Conservation (phyloP, 1,140 invertebrate genomes). For the Drosophila ogumai region DNA sequence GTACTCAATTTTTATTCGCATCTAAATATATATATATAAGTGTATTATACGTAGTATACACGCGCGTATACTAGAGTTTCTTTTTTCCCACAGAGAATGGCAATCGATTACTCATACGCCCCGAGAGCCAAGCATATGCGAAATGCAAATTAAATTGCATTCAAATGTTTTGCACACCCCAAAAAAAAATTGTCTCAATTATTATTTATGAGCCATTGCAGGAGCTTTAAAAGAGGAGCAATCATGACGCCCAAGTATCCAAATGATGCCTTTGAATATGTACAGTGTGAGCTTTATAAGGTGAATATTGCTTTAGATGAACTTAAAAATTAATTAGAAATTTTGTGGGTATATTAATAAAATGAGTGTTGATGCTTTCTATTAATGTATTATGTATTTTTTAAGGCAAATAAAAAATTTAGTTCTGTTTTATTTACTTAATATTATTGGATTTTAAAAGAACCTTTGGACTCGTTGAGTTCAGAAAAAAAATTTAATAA, state of each 20-base stretch:
- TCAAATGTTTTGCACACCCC: constrained; percentile 48
- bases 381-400: neutral
- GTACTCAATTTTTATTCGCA: constrained; percentile 74
- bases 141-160: constrained; percentile 72
- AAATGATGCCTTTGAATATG: neutral
- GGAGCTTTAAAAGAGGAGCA: constrained; percentile 24
- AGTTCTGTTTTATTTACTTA: no score
- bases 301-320: neutral
- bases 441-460: no score
- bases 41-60: constrained; percentile 16
- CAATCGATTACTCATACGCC: constrained; percentile 74
- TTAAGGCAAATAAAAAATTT: neutral
- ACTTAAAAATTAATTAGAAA: neutral
- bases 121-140: constrained; percentile 41
- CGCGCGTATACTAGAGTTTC: neutral
- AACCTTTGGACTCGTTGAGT: no score
- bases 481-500: no score
- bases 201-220: constrained; percentile 62
- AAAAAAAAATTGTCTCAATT: constrained; percentile 50
- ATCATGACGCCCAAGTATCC: neutral
- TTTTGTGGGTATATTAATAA: neutral
- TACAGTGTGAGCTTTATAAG: neutral
- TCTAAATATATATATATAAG: constrained; percentile 38
- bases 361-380: neutral
- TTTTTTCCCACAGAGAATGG: constrained; percentile 14